phyloP scores from a whole-genome alignment of 1,140 invertebrate species.

The Apis dorsata region DNA sequence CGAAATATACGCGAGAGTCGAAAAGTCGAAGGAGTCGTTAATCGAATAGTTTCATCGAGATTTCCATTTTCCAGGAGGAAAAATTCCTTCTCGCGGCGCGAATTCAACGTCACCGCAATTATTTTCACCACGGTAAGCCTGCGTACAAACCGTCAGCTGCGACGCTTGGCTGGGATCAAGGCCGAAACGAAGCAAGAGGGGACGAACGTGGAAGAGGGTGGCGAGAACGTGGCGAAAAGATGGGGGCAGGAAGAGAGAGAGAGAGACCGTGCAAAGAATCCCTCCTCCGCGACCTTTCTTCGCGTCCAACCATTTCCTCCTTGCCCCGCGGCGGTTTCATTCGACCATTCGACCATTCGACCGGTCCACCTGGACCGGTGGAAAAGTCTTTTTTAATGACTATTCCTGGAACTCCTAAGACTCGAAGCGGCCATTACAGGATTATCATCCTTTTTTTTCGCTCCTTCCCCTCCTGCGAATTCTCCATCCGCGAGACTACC shows the following conservation, averaged over 20 bases:
- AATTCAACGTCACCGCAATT: slow-evolving; percentile 15
- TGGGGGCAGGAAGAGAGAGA: neutral
- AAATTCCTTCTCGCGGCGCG: neutral
- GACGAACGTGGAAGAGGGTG: neutral
- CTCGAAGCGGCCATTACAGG: slow-evolving; percentile 36
- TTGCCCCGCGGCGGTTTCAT: slow-evolving; percentile 26
- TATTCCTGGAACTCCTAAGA: slow-evolving; percentile 24
- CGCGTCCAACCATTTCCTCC: slow-evolving; percentile 21
- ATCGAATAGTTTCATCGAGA: no score
- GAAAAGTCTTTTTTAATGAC: slow-evolving; percentile 48
- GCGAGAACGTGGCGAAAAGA: neutral
- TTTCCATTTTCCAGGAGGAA: neutral
- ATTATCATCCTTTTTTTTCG: slow-evolving; percentile 40
- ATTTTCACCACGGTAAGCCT: slow-evolving; percentile 16
- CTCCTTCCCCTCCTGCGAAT: neutral
- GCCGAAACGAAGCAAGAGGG: neutral
- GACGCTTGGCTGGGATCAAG: neutral
- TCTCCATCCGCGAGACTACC: neutral
- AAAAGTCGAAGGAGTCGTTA: no score
- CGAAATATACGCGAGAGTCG: no score
- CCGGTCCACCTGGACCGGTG: slow-evolving; percentile 18
- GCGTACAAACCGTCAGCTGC: slow-evolving; percentile 26
- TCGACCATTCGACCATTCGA: slow-evolving; percentile 5
- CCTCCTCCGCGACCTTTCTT: neutral
- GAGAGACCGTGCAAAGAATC: slow-evolving; percentile 19